Percentiles rank a stretch among this genome's conserved stretches.
phyloP scores from a whole-genome alignment of 1,140 invertebrate genomes.

The Psilanteris sp. region DNA sequence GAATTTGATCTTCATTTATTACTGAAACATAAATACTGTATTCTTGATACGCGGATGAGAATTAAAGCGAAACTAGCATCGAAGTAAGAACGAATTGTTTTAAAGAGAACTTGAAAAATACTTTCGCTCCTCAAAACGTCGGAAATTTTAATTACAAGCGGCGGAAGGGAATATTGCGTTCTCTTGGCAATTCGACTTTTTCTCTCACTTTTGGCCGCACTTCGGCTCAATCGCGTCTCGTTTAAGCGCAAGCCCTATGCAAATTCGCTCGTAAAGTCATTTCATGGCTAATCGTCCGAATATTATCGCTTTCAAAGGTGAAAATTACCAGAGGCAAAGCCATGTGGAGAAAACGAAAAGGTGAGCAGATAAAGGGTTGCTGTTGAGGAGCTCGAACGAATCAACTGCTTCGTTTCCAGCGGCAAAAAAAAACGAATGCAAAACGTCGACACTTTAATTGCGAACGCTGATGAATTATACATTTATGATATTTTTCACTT shows the following conservation, averaged over 20 bases:
- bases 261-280: conserved; percentile 65
- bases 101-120: conserved; percentile 28
- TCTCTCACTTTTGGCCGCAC: conserved; percentile 38
- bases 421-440: neutral
- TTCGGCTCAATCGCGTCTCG: conserved; percentile 49
- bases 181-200: conserved; percentile 44
- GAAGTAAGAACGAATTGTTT: too few relatives aligned
- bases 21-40: too few relatives aligned
- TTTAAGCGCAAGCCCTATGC: conserved; percentile 54
- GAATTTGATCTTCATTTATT: too few relatives aligned
- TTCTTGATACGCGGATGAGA: too few relatives aligned
- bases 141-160: conserved; percentile 53
- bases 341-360: conserved; percentile 27
- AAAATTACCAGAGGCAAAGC: conserved; percentile 54
- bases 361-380: conserved; percentile 24
- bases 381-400: conserved; percentile 29
- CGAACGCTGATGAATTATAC: neutral
- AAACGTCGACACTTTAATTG: conserved; percentile 6
- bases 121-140: conserved; percentile 16
- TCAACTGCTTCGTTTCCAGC: conserved; percentile 14
- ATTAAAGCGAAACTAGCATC: too few relatives aligned
- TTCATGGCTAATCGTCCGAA: conserved; percentile 65
- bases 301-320: conserved; percentile 64
- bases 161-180: conserved; percentile 36
- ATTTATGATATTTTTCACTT: conserved; percentile 2